Base-by-base conservation (phyloP, 2,113 vertebrate genomes). In the Ahaetulla prasina region DNA sequence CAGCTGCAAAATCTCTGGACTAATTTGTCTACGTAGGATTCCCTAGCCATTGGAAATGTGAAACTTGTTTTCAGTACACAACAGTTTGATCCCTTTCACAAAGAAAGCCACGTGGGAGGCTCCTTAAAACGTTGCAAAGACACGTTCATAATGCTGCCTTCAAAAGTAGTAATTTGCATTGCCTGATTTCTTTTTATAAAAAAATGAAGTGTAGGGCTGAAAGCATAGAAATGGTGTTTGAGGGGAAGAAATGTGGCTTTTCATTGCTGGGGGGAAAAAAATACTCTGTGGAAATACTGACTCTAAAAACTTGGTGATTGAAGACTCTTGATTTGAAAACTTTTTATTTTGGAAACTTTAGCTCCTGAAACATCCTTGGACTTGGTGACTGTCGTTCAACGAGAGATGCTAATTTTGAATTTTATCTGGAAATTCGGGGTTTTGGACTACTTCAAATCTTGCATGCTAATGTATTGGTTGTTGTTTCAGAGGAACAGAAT, bases 241-340 rank as follows among this genome's bases (percentile, higher is more conserved):
- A n/a, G 35, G 23, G 25, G 35, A 11, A 90, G 57, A 50, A 68
- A 90, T 23, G 49, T n/a, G 27, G 88, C 52, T 91, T 95, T 95
- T 49, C 89, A 1, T 25, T 50, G 85, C 2, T n/a, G n/a, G 23
- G 55, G 85, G 25, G 0, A 2, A 49, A 27, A 88, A 95, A 94
- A 49, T 27, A 11, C 47, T 43, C 91, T 91, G 93, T 94, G 91
- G 92, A 93, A 95, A 93, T 93, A 88, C 49, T 87, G 23, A 53
- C 12, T 92, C 93, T 94, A 92, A 94, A 90, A 94, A 60, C 92
- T 92, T 68, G 74, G 92, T 90, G 95, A 95, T 92, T 95, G 94
- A 95, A 89, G 50, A 53, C 0, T 43, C 90, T 88, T 92, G 25
- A 85, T 74, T 74, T 74, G 87, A 90, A 80, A 0, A 5, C 93